Base-by-base conservation (phyloP, 2,888 invertebrate species). In the Megaustenia siamemsis region DNA sequence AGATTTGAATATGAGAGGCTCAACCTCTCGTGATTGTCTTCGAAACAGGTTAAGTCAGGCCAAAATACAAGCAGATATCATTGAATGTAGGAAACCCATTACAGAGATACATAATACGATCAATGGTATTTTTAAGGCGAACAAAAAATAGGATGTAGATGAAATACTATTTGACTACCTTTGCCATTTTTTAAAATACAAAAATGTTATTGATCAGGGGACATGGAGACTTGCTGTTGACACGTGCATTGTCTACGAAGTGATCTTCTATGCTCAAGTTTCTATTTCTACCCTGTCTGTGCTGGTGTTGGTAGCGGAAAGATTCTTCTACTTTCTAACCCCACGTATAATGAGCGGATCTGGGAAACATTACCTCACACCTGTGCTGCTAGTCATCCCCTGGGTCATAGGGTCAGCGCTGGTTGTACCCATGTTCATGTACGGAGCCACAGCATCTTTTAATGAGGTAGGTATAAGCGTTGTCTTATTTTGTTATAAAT, bases 251-350 rank as follows among this genome's bases (percentile, higher is more conserved):
- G 28, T 81, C 3, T 88, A 86, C 53, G 87, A 86, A 81, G 77
- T 76, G 53, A 68, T 86, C 45, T 88, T 88, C 80, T 86, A 87
- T 69, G 45, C 84, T 24, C 87, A 88, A 69, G 86, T 84, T 21
- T 82, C 86, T 8, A 56, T 87, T 15, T 86, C 88, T 28, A 83
- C 86, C 24, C 53, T 88, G 28, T 78, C 86, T 6, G 84, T 88
- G 21, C 82, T 88, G 12, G 80, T 86, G 4, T n/a, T 86, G 38
- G 76, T 84, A n/a, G 83, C 86, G 40, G 87, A 88, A 63, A 80
- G 87, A 4, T 84, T 88, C 83, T 88, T 86, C 86, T 86, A 84
- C 84, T 71, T 86, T 69, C 80, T 69, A 79, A 83, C 71, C 73
- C 84, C 68, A 40, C 80, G 45, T 68, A 79, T 45, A 66, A 77